Evolutionary conservation across 2,888 invertebrate species (phyloP).

Genomic region (Trisateles emortualis): DNA sequence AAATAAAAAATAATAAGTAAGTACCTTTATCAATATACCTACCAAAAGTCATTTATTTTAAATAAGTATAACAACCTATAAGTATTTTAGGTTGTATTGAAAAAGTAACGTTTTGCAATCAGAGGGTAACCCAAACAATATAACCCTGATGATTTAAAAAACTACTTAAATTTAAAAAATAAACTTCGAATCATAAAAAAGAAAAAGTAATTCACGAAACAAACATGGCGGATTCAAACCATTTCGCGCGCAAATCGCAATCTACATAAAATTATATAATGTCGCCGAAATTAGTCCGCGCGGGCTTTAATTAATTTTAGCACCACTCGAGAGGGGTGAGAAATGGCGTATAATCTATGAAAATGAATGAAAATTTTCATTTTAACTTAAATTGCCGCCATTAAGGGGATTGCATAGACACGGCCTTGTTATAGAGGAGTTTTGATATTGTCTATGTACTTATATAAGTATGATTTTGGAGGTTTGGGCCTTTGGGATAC

Average conservation of each 20-base stretch:
- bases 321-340: constrained; percentile 39
- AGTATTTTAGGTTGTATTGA: no score
- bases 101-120: no score
- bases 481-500: constrained; percentile 21
- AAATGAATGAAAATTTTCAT: constrained; percentile 53
- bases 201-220: constrained; percentile 12
- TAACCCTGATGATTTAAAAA: no score
- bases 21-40: no score
- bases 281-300: constrained; percentile 58
- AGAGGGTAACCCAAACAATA: no score
- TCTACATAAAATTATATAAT: constrained; percentile 65
- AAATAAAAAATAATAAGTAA: no score
- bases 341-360: constrained; percentile 26
- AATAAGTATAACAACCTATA: no score
- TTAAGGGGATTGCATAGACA: constrained; percentile 47
- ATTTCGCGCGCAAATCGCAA: constrained; percentile 60
- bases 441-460: constrained; percentile 27
- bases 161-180: no score
- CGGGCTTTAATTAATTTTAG: constrained; percentile 51
- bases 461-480: constrained; percentile 22
- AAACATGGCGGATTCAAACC: constrained; percentile 35
- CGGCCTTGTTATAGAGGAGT: constrained; percentile 43
- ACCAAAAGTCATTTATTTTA: no score
- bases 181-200: constrained; percentile 1
- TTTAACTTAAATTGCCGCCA: constrained; percentile 47